phyloP scores from a whole-genome alignment of 2,113 vertebrate species.

The Nettapus auritus region DNA sequence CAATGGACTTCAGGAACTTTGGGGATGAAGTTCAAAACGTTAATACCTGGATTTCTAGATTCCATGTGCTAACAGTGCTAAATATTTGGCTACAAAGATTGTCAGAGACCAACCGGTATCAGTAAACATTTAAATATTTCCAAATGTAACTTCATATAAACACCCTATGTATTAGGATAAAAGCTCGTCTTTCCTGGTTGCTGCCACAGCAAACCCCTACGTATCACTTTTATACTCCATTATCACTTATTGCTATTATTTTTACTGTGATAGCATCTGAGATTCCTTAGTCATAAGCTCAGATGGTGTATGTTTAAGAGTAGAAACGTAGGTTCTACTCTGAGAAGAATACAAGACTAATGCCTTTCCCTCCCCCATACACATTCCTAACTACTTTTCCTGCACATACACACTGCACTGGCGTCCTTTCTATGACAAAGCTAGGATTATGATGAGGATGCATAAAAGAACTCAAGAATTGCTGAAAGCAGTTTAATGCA shows the following conservation, averaged over 20 bases:
- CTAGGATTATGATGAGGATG: background rate
- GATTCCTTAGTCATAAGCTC: background rate
- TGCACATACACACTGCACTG: background rate
- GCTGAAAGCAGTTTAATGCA: background rate
- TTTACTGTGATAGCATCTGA: background rate
- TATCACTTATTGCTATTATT: background rate
- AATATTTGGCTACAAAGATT: background rate
- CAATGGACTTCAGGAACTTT: background rate
- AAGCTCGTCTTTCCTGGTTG: background rate
- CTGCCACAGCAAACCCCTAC: background rate
- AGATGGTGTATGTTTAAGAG: background rate
- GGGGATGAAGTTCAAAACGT: background rate
- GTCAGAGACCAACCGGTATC: background rate
- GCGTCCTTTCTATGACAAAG: background rate
- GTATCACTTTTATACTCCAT: background rate
- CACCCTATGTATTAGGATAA: background rate
- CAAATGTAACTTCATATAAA: background rate
- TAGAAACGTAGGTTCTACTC: fast-evolving
- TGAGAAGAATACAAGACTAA: background rate
- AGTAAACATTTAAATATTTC: background rate
- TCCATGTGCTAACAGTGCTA: background rate
- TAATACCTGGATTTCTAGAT: background rate
- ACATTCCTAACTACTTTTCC: background rate
- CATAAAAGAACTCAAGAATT: background rate
- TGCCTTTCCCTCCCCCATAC: background rate